phyloP scores from a whole-genome alignment of 2,113 vertebrate species.

The Pachyramphus minor region DNA sequence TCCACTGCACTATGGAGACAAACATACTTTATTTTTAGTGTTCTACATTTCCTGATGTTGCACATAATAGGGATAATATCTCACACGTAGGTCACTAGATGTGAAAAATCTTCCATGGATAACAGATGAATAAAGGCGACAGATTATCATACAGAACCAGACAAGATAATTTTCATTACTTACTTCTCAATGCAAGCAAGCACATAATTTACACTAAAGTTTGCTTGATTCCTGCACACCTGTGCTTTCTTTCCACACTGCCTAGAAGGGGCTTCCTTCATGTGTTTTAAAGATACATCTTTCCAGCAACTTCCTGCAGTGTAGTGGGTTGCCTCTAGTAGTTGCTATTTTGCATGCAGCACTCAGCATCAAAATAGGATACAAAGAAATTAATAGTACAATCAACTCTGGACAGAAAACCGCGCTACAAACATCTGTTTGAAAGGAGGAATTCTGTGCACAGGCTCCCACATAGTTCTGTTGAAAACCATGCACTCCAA shows the following conservation, averaged over 20 bases:
- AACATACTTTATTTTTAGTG: conserved; percentile 31
- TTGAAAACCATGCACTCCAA: not conserved
- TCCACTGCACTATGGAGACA: conserved; percentile 13
- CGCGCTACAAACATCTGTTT: not conserved
- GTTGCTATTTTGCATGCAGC: not conserved
- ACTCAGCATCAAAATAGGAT: not conserved
- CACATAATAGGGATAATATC: not conserved
- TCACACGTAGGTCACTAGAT: not conserved
- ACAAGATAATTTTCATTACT: not conserved
- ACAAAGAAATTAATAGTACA: not conserved
- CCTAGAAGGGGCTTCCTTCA: not conserved
- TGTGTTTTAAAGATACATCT: not conserved
- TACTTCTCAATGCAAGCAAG: not conserved
- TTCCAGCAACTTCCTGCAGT: not conserved
- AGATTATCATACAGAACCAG: not conserved
- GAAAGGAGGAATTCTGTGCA: not conserved
- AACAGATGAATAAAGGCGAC: not conserved
- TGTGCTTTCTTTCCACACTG: not conserved
- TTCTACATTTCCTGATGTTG: not conserved
- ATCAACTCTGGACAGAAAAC: not conserved
- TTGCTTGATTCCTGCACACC: not conserved
- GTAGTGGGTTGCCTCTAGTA: not conserved
- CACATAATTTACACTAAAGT: not conserved
- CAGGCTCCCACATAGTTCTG: not conserved
- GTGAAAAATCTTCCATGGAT: not conserved